phyloP scores from a whole-genome alignment of 2,113 vertebrate species.

The human (Homo sapiens) region DNA sequence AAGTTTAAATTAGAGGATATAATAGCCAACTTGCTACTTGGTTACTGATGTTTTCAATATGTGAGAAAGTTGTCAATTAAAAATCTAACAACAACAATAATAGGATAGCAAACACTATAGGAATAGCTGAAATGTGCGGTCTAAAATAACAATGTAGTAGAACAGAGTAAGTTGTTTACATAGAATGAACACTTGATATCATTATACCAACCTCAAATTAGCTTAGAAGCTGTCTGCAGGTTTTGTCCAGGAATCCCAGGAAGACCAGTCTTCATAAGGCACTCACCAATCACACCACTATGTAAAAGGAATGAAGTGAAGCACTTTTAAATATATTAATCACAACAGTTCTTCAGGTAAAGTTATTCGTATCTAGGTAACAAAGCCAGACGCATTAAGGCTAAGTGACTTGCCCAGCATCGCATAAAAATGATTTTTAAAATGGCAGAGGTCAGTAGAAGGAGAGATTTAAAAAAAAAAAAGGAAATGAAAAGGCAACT shows the following conservation, averaged over 20 bases:
- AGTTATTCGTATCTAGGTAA: constrained; percentile 21
- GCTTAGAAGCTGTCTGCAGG: neutral
- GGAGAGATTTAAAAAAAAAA: neutral
- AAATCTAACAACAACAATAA: neutral
- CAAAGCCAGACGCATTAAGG: neutral
- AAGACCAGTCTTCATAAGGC: neutral
- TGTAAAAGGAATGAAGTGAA: neutral
- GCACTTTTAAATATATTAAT: constrained; percentile 27
- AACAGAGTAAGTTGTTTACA: neutral
- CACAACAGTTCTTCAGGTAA: neutral
- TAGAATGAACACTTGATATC: neutral
- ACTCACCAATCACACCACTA: neutral
- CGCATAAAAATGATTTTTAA: neutral
- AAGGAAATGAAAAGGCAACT: neutral
- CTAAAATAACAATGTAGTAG: neutral
- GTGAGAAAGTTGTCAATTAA: neutral
- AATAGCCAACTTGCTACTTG: neutral
- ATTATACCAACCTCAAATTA: neutral
- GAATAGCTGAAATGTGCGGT: neutral
- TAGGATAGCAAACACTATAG: neutral
- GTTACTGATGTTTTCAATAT: neutral
- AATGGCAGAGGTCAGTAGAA: neutral
- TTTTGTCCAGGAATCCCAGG: neutral
- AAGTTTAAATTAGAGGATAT: neutral
- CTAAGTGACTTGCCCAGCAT: neutral